Evolutionary conservation across 2,113 vertebrate genomes (phyloP), one percentile per base, ranked within the genome.

Genomic region (Larimichthys crocea): DNA sequence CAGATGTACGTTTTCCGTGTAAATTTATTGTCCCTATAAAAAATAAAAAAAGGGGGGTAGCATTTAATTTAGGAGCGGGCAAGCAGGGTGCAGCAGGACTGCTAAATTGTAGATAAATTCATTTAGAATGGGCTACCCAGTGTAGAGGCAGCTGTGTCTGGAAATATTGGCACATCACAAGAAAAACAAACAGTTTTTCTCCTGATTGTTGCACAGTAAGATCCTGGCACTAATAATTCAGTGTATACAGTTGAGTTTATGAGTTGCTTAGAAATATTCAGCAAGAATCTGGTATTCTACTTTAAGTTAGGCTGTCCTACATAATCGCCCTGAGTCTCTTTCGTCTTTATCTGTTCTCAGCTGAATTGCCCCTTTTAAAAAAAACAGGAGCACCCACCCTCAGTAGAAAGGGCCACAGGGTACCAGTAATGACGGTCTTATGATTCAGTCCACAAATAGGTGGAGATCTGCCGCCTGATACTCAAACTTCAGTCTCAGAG

Each of bases 361-460:
- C 31, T 1, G 22, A 83, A 62, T 67, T 59, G 22, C 46, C 44
- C 55, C 5, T 74, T 88, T 68, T 40, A 2, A 26, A 40, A 40
- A 40, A 40, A 50, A 76, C 65, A 46, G 11, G 8, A 22, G 17
- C 0, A 57, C 15, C 15, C 46, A n/a, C 50, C 53, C 26, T 26
- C 17, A 5, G 68, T 31, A 50, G 70, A 79, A 77, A 44, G 55
- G 55, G 79, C 82, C 56, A 80, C 59, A 70, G 74, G 89, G 31
- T 68, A 82, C 40, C 53, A 7, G 67, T 80, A 86, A 83, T 88
- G 92, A 77, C 81, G 61, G 84, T 82, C 92, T 68, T 79, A 72
- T 93, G 89, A 93, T 87, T 86, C 75, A 26, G 40, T 84, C 75
- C 60, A 75, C 65, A 84, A 86, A 90, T 86, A 89, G 72, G 79